phyloP scores from a whole-genome alignment of 2,797 vertebrate species.

The Hydrophis major region DNA sequence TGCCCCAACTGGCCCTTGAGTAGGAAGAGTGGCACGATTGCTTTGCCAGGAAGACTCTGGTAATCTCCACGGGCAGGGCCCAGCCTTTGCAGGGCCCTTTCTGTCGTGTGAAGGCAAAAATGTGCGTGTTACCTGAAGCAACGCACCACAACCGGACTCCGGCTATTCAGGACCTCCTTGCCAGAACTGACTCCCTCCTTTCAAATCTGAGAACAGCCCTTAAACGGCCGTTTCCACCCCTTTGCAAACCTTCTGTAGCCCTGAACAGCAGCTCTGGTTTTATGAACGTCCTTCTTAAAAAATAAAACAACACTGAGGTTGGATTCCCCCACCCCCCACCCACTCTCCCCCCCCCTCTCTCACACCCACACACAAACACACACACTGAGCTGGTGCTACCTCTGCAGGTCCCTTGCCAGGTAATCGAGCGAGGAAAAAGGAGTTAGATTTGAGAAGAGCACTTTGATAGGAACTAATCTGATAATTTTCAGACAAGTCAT shows the following conservation, averaged over 20 bases:
- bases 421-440: slow-evolving; percentile 21
- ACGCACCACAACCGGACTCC: background rate
- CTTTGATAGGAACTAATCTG: slow-evolving; percentile 19
- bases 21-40: background rate
- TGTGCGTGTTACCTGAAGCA: background rate
- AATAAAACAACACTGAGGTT: slow-evolving; percentile 7
- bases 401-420: slow-evolving; percentile 41
- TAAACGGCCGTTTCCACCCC: slow-evolving; percentile 5
- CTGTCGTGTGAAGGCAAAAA: background rate
- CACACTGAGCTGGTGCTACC: background rate
- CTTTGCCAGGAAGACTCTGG: background rate
- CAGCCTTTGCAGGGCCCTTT: background rate
- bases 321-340: background rate
- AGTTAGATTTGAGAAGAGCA: slow-evolving; percentile 31
- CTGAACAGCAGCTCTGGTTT: background rate
- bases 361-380: too few relatives aligned
- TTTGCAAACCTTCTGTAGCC: slow-evolving; percentile 22
- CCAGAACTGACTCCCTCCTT: slow-evolving; percentile 34
- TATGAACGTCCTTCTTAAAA: background rate
- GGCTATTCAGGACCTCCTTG: slow-evolving; percentile 15
- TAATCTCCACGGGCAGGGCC: background rate
- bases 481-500: background rate
- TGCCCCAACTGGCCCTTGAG: background rate
- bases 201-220: slow-evolving; percentile 38
- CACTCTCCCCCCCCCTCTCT: too few relatives aligned